Evolutionary conservation across 2,113 vertebrate genomes (phyloP).

Genomic region (Aramus guarauna): DNA sequence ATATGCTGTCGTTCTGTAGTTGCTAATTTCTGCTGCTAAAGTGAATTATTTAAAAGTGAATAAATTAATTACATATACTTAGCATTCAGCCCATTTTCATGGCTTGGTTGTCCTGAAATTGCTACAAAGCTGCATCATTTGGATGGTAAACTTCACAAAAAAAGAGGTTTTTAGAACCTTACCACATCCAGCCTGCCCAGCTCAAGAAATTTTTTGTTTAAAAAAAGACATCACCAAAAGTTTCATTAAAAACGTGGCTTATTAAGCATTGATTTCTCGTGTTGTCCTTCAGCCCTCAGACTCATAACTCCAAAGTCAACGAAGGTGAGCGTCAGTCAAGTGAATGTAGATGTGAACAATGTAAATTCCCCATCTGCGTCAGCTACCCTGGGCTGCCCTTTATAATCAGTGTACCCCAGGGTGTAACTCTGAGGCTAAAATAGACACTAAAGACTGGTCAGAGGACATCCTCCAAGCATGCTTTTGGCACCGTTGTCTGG

Average conservation of each 20-base stretch:
- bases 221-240: not conserved
- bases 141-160: not conserved
- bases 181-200: not conserved
- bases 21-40: not conserved
- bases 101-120: not conserved
- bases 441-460: not conserved
- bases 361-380: not conserved
- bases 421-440: not conserved
- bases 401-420: not conserved
- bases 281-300: not conserved
- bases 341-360: not conserved
- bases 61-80: conserved; percentile 3
- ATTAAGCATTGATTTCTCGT: not conserved
- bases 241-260: not conserved
- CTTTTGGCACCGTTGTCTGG: not conserved
- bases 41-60: conserved; percentile 13
- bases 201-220: not conserved
- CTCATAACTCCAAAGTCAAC: not conserved
- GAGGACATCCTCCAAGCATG: not conserved
- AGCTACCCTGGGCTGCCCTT: not conserved
- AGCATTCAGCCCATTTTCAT: not conserved
- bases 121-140: not conserved
- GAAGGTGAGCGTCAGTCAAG: not conserved
- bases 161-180: not conserved
- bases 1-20: not conserved